Conservation (phyloP, 2,888 invertebrate genomes). For the Erpobdella octoculata region DNA sequence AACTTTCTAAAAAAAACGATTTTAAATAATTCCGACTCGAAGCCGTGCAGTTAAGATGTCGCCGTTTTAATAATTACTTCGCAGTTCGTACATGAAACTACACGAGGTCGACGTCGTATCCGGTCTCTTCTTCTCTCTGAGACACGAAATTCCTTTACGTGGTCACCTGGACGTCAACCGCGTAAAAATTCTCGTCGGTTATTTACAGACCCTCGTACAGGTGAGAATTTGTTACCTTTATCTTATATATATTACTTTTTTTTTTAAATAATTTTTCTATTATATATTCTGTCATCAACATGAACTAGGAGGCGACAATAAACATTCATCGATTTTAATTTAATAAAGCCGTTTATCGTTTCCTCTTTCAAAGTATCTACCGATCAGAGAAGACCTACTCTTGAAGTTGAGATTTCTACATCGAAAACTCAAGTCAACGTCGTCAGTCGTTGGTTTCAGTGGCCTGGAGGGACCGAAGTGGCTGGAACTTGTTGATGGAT, state of each 20-base stretch:
- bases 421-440: too few species aligned
- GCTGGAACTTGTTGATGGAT: neutral
- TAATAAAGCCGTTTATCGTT: too few species aligned
- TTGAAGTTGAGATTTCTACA: too few species aligned
- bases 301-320: too few species aligned
- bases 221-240: neutral
- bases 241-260: neutral
- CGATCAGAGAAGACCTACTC: too few species aligned
- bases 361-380: neutral
- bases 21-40: too few species aligned
- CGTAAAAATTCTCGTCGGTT: conserved; percentile 66
- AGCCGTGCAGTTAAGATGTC: neutral
- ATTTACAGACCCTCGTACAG: conserved; percentile 53
- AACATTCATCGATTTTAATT: too few species aligned
- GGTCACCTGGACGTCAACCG: conserved; percentile 65
- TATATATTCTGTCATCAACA: neutral
- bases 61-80: neutral
- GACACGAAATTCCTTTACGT: conserved; percentile 71
- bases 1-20: too few species aligned
- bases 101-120: conserved; percentile 82
- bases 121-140: conserved; percentile 71
- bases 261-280: neutral
- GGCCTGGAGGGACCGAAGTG: neutral
- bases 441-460: too few species aligned
- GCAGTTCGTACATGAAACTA: conserved; percentile 47